Evolutionary conservation across 2,797 vertebrate genomes (phyloP).

Genomic region (Sebastes kiyomatsui): DNA sequence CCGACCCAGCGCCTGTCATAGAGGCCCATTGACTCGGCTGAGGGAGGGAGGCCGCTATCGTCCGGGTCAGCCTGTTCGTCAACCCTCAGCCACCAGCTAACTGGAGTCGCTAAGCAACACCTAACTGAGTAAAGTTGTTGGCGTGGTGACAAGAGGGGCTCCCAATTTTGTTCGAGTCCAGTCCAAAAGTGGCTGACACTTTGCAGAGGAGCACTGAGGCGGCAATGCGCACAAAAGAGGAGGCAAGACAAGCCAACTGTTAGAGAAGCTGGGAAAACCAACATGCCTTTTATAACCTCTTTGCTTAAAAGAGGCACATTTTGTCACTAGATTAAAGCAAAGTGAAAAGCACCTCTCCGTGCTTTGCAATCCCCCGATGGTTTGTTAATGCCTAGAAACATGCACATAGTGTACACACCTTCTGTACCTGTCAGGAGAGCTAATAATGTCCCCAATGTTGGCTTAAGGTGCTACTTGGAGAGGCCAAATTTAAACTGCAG

Average conservation of each 20-base stretch:
- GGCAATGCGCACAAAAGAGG: conserved; percentile 67
- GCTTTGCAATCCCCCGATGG: not conserved
- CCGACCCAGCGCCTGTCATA: conserved; percentile 59
- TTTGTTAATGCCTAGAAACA: conserved; percentile 5
- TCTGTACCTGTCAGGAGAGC: conserved; percentile 51
- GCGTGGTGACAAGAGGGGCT: conserved; percentile 71
- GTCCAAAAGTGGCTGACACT: conserved; percentile 74
- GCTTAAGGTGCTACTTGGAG: conserved; percentile 62
- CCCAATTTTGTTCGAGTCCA: conserved; percentile 58
- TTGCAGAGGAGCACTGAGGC: conserved; percentile 67
- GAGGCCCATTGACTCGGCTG: conserved; percentile 71
- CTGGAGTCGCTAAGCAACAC: conserved; percentile 82
- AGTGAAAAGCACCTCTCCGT: conserved; percentile 28
- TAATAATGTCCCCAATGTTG: conserved; percentile 27
- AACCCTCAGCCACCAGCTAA: conserved; percentile 57
- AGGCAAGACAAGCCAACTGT: conserved; percentile 62
- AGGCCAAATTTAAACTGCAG: conserved; percentile 65
- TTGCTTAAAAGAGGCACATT: conserved; percentile 3
- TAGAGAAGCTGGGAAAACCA: conserved; percentile 71
- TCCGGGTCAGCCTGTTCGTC: conserved; percentile 68
- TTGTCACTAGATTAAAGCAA: not conserved
- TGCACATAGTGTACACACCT: conserved; percentile 31
- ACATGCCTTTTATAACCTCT: conserved; percentile 55
- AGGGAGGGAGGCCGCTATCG: conserved; percentile 56
- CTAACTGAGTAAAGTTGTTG: conserved; percentile 73